These are phyloP conservation scores for Cotesia chilonis DNA, from an alignment of 1,140 invertebrate genomes.

Conservation along the genomic window DNA sequence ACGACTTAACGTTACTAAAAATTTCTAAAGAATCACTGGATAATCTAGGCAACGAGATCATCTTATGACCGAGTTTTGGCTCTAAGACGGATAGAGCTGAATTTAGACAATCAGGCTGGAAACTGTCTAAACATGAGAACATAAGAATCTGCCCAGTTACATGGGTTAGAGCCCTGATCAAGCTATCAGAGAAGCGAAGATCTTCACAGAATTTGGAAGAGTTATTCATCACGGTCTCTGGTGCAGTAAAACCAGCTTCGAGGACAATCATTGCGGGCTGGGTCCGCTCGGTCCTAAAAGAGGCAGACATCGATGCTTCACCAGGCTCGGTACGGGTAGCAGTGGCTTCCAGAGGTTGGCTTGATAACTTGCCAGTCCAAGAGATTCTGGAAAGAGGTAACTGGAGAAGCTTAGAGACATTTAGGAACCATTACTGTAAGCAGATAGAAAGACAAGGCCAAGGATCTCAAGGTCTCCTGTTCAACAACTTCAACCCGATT, in stretches of 20 bases:
- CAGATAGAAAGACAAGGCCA: neutral
- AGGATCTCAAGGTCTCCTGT: neutral
- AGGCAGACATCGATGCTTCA: slow-evolving; percentile 38
- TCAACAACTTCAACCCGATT: slow-evolving; percentile 18
- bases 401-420: slow-evolving; percentile 34
- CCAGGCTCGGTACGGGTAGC: slow-evolving; percentile 48
- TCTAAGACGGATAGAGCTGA: slow-evolving; percentile 43
- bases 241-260: slow-evolving; percentile 23
- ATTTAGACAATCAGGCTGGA: slow-evolving; percentile 31
- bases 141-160: slow-evolving; percentile 15
- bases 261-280: slow-evolving; percentile 41
- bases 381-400: slow-evolving; percentile 38
- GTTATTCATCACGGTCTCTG: slow-evolving; percentile 23
- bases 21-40: slow-evolving; percentile 26
- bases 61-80: slow-evolving; percentile 43
- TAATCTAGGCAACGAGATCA: slow-evolving; percentile 26
- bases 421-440: slow-evolving; percentile 32
- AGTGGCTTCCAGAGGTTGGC: slow-evolving; percentile 44
- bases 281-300: slow-evolving; percentile 41
- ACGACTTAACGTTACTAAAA: slow-evolving; percentile 41
- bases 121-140: slow-evolving; percentile 20
- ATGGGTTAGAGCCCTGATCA: slow-evolving; percentile 7
- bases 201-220: neutral
- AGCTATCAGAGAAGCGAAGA: slow-evolving; percentile 22
- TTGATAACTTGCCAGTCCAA: slow-evolving; percentile 42